These are phyloP conservation scores for Vanessa atalanta DNA, from an alignment of 1,140 invertebrate genomes.

Conservation along the genomic window DNA sequence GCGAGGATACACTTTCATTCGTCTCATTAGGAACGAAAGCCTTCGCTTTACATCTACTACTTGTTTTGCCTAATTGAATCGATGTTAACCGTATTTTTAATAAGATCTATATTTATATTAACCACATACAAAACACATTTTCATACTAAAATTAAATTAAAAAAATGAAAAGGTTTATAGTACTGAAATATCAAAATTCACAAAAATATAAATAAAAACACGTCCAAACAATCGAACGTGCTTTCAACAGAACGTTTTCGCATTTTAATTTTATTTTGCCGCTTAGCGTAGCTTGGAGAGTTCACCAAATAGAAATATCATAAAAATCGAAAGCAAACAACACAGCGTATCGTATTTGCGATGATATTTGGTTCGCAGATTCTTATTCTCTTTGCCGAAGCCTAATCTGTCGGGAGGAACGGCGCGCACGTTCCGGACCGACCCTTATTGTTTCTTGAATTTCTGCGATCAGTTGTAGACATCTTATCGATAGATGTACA, in stretches of 20 bases:
- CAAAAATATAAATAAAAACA: slow-evolving; percentile 11
- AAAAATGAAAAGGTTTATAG: not conserved
- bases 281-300: slow-evolving; percentile 24
- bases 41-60: not conserved
- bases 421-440: slow-evolving; percentile 63
- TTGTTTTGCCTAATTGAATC: not conserved
- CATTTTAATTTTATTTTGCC: slow-evolving; percentile 51
- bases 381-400: slow-evolving; percentile 67
- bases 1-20: slow-evolving; percentile 18
- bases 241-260: slow-evolving; percentile 41
- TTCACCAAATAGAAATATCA: slow-evolving; percentile 62
- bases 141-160: no score
- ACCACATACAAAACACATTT: no score
- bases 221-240: slow-evolving; percentile 44
- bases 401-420: slow-evolving; percentile 64
- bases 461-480: slow-evolving; percentile 45
- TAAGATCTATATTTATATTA: not conserved
- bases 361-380: slow-evolving; percentile 67
- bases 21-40: slow-evolving; percentile 22
- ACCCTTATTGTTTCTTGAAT: slow-evolving; percentile 72
- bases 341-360: slow-evolving; percentile 62
- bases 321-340: slow-evolving; percentile 76
- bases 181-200: not conserved
- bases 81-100: not conserved
- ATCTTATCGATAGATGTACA: slow-evolving; percentile 15